Evolutionary conservation across 1,140 invertebrate genomes (phyloP).

Genomic region (Hylaeus volcanicus): DNA sequence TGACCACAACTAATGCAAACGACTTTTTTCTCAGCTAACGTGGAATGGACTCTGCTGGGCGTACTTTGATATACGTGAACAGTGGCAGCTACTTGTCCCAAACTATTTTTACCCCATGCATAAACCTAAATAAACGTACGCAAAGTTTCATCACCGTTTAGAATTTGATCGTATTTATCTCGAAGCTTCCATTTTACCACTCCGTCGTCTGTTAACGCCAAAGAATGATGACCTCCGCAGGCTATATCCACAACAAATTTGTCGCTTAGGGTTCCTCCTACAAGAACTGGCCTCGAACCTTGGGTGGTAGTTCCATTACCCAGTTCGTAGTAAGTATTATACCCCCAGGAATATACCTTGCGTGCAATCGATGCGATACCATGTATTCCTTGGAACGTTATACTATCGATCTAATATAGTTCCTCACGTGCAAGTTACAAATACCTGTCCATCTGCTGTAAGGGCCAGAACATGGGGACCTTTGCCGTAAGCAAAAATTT

Average conservation of each 20-base stretch:
- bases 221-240: slow-evolving; percentile 85
- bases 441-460: slow-evolving; percentile 82
- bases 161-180: not conserved
- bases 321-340: slow-evolving; percentile 85
- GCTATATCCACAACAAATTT: slow-evolving; percentile 82
- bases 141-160: not conserved
- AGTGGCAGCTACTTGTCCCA: slow-evolving; percentile 85
- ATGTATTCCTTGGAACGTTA: not conserved
- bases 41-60: not conserved
- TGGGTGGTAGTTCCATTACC: slow-evolving; percentile 84
- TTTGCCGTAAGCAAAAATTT: slow-evolving; percentile 85
- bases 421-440: not conserved
- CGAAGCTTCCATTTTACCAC: slow-evolving; percentile 76
- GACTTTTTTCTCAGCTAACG: not conserved
- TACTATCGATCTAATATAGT: not conserved
- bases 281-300: slow-evolving; percentile 79
- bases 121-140: slow-evolving; percentile 79
- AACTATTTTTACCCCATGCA: slow-evolving; percentile 87
- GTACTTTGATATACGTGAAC: slow-evolving; percentile 8
- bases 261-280: slow-evolving; percentile 77
- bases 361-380: not conserved
- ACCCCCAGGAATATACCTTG: slow-evolving; percentile 85
- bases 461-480: slow-evolving; percentile 85
- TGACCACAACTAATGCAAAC: not conserved
- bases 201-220: slow-evolving; percentile 83